phyloP scores from a whole-genome alignment of 2,888 invertebrate species.

The Bedellia somnulentella region DNA sequence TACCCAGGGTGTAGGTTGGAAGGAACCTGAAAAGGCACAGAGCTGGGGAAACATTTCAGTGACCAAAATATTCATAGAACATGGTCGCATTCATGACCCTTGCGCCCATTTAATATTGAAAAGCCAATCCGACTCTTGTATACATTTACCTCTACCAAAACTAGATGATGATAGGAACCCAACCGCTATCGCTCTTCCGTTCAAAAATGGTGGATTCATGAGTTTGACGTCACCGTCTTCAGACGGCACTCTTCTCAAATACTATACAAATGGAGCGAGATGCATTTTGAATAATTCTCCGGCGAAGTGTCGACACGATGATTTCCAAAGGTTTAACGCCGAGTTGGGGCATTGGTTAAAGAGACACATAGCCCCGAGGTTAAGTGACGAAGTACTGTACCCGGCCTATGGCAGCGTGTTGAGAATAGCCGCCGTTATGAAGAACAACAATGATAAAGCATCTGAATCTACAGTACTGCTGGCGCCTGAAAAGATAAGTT shows the following conservation, averaged over 20 bases:
- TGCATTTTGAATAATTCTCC: conserved; percentile 40
- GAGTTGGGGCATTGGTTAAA: conserved; percentile 53
- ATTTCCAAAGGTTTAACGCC: conserved; percentile 42
- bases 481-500: no score
- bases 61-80: conserved; percentile 29
- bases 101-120: conserved; percentile 27
- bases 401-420: conserved; percentile 40
- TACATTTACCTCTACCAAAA: conserved; percentile 34
- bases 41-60: conserved; percentile 37
- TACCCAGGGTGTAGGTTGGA: conserved; percentile 43
- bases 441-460: no score
- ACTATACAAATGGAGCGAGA: conserved; percentile 36
- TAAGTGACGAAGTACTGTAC: conserved; percentile 37
- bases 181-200: conserved; percentile 33
- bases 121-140: conserved; percentile 33
- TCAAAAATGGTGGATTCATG: conserved; percentile 29
- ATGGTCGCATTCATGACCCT: conserved; percentile 25
- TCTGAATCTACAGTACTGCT: no score
- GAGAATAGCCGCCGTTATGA: conserved; percentile 42
- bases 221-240: conserved; percentile 28
- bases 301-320: conserved; percentile 29
- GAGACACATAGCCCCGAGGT: conserved; percentile 36
- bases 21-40: conserved; percentile 20
- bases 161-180: conserved; percentile 28
- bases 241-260: conserved; percentile 34